Conservation (phyloP, 2,797 vertebrate genomes). For the Alectoris magna region DNA sequence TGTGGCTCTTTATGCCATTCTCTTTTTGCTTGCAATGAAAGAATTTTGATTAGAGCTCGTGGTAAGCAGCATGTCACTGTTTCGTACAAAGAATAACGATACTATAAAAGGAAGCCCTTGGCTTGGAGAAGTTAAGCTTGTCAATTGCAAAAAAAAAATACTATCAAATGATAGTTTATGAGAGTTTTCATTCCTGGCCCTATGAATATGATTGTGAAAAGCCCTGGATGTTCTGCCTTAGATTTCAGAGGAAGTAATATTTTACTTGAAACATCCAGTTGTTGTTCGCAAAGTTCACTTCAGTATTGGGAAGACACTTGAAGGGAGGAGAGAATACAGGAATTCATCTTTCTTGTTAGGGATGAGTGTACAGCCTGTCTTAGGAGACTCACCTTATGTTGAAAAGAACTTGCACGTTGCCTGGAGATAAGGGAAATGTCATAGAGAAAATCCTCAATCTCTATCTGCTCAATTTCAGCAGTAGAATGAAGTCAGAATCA, state of each 20-base stretch:
- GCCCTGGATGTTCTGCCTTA: background rate
- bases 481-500: background rate
- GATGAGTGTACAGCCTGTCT: rapidly evolving
- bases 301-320: rapidly evolving
- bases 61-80: background rate
- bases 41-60: conserved; percentile 11
- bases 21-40: background rate
- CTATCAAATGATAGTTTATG: background rate
- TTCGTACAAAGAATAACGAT: background rate
- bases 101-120: background rate
- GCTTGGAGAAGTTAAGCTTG: background rate
- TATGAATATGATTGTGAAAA: background rate
- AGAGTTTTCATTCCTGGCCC: background rate
- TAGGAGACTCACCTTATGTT: rapidly evolving
- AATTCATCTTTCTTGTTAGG: background rate
- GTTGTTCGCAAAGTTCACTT: background rate
- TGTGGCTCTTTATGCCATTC: background rate
- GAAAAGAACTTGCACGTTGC: background rate
- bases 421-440: rapidly evolving
- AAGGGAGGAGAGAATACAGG: background rate
- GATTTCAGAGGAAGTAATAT: background rate
- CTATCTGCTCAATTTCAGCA: background rate
- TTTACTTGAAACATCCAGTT: background rate
- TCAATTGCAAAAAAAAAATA: background rate
- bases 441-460: background rate